Evolutionary conservation across 1,140 invertebrate species (phyloP), one percentile per base, ranked within the genome.

Genomic region (Condylostylus longicornis): DNA sequence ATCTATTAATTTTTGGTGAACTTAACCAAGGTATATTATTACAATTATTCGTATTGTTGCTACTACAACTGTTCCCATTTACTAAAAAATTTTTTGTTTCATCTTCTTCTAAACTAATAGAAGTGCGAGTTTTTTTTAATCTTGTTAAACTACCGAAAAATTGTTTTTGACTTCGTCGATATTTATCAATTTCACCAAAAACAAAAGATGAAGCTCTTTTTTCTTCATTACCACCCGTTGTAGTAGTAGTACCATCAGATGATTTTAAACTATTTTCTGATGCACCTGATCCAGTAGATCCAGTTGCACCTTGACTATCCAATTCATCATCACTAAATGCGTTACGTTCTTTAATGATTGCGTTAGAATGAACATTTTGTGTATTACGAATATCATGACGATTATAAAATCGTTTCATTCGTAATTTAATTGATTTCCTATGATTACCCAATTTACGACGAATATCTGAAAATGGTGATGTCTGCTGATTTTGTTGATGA

Each of bases 381-480:
- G n/a, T 8, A n/a, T 25, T 25, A n/a, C 7, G 23, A n/a, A 25
- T n/a, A 8, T 6, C 13, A 31, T 31, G 6, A 6, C 13, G 6
- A 6, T 7, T 13, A 13, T 31, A 31, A 13, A 31, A 17, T 17
- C 15, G 6, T 13, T 31, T 31, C 32, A 42, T 39, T 23, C 33
- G 41, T 13, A 21, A 14, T 25, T 38, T 31, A 18, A 42, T 40
- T 12, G 41, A 42, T 33, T 42, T 42, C 14, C 41, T 23, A 12
- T 42, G 37, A 9, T 21, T 34, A 5, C 41, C 41, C 18, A 42
- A 35, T 38, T 42, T 42, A 15, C 25, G 18, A 15, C 33, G 31
- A 19, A 42, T 39, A 22, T 17, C 34, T 20, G 33, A 18, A 22
- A 42, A 42, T 18, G 32, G 35, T 18, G 41, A 42, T 36, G 10